phyloP scores from a whole-genome alignment of 2,797 vertebrate genomes.

The Cuniculus paca region DNA sequence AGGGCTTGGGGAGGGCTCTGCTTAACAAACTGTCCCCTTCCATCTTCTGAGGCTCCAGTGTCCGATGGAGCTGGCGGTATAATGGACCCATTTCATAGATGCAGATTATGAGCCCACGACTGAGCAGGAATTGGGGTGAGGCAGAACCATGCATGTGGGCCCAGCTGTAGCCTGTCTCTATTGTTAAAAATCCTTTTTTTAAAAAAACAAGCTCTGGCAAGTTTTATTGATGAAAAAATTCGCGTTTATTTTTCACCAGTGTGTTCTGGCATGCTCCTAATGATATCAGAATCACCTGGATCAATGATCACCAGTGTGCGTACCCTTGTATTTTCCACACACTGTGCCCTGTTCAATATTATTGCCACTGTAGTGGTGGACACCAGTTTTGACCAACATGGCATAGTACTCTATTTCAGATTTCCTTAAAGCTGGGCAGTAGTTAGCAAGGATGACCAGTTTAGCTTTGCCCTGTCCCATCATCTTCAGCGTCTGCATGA shows the following conservation, averaged over 20 bases:
- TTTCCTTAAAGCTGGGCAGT: slow-evolving; percentile 93
- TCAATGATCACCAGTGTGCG: too few relatives aligned
- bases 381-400: too few relatives aligned
- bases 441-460: slow-evolving; percentile 91
- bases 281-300: too few relatives aligned
- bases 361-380: too few relatives aligned
- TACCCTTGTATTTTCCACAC: too few relatives aligned
- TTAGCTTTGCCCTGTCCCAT: slow-evolving; percentile 97
- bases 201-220: too few relatives aligned
- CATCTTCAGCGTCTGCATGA: slow-evolving; percentile 98
- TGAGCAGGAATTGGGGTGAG: not conserved
- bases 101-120: not conserved
- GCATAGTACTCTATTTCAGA: not conserved
- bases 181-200: not conserved
- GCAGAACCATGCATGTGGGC: accelerated
- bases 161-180: not conserved
- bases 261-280: too few relatives aligned
- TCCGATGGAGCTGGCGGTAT: accelerated
- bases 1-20: not conserved
- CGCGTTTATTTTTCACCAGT: too few relatives aligned
- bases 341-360: too few relatives aligned
- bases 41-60: too few relatives aligned
- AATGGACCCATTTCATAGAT: not conserved
- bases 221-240: too few relatives aligned
- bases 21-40: not conserved